phyloP scores from a whole-genome alignment of 2,113 vertebrate genomes.

The Atherinomorus stipes region DNA sequence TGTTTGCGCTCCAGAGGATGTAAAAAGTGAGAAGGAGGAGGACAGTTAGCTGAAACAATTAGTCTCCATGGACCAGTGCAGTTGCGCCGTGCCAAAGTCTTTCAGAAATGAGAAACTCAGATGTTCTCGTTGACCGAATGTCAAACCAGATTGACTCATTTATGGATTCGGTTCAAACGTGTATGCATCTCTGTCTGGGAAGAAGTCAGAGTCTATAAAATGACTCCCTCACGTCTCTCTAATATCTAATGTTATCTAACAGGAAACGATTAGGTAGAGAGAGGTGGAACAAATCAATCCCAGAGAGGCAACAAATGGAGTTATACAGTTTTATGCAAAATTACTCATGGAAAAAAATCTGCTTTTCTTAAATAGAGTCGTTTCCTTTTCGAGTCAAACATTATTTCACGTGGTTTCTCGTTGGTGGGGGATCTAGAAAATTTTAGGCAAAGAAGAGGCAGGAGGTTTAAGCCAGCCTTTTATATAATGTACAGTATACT shows the following conservation, averaged over 20 bases:
- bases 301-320: constrained; percentile 3
- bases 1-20: constrained; percentile 66
- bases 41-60: constrained; percentile 59
- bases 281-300: constrained; percentile 22
- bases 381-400: background rate
- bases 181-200: constrained; percentile 37
- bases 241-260: background rate
- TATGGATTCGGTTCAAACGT: constrained; percentile 59
- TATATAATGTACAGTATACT: too few relatives aligned
- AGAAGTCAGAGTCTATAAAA: constrained; percentile 35
- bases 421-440: background rate
- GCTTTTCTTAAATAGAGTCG: background rate
- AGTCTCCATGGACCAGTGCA: constrained; percentile 50
- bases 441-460: constrained; percentile 4
- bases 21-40: constrained; percentile 38
- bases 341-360: constrained; percentile 7
- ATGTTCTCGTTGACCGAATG: constrained; percentile 56
- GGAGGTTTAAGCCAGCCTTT: too few relatives aligned
- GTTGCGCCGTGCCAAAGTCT: constrained; percentile 32
- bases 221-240: constrained; percentile 9
- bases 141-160: constrained; percentile 68
- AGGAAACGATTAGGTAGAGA: constrained; percentile 18
- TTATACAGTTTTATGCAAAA: background rate
- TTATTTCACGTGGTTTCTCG: too few relatives aligned
- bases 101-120: constrained; percentile 55